A percentile compares a stretch with the other conserved stretches of the same genome.
Evolutionary conservation across 2,113 vertebrate genomes (phyloP).

Genomic region (Gopherus flavomarginatus): DNA sequence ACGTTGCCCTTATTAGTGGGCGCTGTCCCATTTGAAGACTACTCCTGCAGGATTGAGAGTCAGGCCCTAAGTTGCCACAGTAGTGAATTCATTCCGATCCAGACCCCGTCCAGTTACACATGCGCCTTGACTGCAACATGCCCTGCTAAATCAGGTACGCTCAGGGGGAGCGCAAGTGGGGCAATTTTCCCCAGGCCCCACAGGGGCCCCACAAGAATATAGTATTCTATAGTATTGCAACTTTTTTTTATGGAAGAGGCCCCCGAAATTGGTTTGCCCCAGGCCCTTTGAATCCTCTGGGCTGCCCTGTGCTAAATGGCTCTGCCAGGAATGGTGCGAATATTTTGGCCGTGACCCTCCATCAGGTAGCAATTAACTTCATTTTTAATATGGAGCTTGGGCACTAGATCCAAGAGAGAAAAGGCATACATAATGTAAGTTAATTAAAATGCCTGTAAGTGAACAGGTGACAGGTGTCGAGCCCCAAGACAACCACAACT

Average conservation of each 20-base stretch:
- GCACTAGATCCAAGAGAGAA: slow-evolving; percentile 75
- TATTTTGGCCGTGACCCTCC: slow-evolving; percentile 76
- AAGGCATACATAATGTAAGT: slow-evolving; percentile 82
- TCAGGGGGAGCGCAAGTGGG: no score
- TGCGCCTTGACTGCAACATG: background rate
- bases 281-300: no score
- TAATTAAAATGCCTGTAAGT: slow-evolving; percentile 85
- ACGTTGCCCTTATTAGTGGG: background rate
- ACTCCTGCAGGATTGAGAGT: background rate
- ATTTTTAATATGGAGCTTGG: slow-evolving; percentile 80
- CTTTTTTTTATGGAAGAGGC: no score
- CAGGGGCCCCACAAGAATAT: no score
- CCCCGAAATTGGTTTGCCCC: no score
- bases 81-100: slow-evolving; percentile 13
- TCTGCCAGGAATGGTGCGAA: slow-evolving; percentile 51
- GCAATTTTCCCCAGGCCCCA: no score
- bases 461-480: slow-evolving; percentile 84
- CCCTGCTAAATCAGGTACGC: background rate
- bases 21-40: background rate
- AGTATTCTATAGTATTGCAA: no score
- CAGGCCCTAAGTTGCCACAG: background rate
- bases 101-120: slow-evolving; percentile 10
- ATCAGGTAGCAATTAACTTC: slow-evolving; percentile 79
- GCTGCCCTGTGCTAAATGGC: slow-evolving; percentile 6
- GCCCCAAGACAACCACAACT: slow-evolving; percentile 80